Conservation (phyloP, 2,113 vertebrate genomes). For the Barbus barbus region DNA sequence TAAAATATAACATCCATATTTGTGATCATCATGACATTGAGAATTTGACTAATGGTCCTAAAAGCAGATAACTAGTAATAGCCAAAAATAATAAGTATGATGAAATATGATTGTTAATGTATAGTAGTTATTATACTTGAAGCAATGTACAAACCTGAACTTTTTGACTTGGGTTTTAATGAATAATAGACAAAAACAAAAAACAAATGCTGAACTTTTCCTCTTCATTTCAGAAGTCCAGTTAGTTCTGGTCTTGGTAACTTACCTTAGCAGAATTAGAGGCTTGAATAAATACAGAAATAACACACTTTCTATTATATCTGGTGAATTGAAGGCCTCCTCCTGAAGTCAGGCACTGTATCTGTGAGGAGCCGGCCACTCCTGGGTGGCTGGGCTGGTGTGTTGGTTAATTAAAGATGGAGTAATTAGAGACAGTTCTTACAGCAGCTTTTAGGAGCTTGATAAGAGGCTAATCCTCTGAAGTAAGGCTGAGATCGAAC, state of each 20-base stretch:
- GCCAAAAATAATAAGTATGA: not conserved
- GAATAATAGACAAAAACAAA: not conserved
- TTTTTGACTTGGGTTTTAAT: not conserved
- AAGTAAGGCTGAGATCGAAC: constrained; percentile 75
- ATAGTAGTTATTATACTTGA: not conserved
- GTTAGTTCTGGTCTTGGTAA: not conserved
- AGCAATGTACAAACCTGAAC: not conserved
- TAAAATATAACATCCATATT: not conserved
- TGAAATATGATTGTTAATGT: not conserved
- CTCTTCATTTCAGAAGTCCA: not conserved
- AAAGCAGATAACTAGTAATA: not conserved
- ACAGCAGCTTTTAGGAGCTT: constrained; percentile 70
- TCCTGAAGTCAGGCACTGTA: constrained; percentile 61
- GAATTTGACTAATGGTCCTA: no score
- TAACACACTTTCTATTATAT: constrained; percentile 5
- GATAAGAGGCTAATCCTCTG: constrained; percentile 81
- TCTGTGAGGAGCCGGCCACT: constrained; percentile 35
- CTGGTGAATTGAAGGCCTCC: constrained; percentile 52
- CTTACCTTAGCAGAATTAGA: constrained; percentile 9
- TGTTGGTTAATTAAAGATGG: constrained; percentile 80
- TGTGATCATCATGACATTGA: not conserved
- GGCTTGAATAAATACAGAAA: constrained; percentile 14
- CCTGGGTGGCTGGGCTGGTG: constrained; percentile 71
- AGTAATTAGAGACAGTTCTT: constrained; percentile 78
- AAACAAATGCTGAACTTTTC: not conserved